Evolutionary conservation across 1,140 invertebrate species (phyloP).

Genomic region (Contarinia nasturtii): DNA sequence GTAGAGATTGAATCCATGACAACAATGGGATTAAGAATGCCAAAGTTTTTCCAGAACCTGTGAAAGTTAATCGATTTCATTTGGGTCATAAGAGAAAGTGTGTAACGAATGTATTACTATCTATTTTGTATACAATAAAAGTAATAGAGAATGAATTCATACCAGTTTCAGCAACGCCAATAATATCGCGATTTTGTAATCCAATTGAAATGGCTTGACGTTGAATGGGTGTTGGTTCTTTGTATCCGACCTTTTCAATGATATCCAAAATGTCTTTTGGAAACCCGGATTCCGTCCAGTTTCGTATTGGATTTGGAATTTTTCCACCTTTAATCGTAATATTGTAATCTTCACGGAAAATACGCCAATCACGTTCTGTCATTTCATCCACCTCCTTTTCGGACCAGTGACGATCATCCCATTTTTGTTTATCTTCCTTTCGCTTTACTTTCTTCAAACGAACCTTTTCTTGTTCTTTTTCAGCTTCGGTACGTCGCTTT

Average conservation of each 20-base stretch:
- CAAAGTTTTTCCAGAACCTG: slow-evolving; percentile 89
- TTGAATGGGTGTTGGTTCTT: slow-evolving; percentile 98
- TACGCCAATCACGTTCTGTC: slow-evolving; percentile 99
- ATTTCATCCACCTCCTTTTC: slow-evolving; percentile 90
- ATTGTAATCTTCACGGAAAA: slow-evolving; percentile 98
- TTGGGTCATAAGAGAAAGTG: no score
- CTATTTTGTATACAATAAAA: no score
- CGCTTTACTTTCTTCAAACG: slow-evolving; percentile 84
- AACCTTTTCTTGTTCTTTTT: slow-evolving; percentile 94
- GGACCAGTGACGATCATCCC: slow-evolving; percentile 98
- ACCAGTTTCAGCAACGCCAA: slow-evolving; percentile 92
- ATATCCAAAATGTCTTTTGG: slow-evolving; percentile 85
- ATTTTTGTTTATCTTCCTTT: slow-evolving; percentile 95
- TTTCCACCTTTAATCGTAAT: slow-evolving; percentile 96
- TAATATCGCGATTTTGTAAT: slow-evolving; percentile 95
- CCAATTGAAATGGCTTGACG: slow-evolving; percentile 98
- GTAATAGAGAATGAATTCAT: slow-evolving; percentile 27
- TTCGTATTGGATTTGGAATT: slow-evolving; percentile 90
- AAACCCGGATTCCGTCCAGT: slow-evolving; percentile 89
- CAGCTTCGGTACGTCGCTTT: slow-evolving; percentile 83
- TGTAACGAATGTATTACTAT: not conserved
- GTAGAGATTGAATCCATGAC: slow-evolving; percentile 94
- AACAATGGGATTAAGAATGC: slow-evolving; percentile 95
- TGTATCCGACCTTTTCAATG: slow-evolving; percentile 90
- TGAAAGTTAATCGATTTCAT: not conserved